phyloP scores from a whole-genome alignment of 2,797 vertebrate species.

The Dromococcyx pavoninus region DNA sequence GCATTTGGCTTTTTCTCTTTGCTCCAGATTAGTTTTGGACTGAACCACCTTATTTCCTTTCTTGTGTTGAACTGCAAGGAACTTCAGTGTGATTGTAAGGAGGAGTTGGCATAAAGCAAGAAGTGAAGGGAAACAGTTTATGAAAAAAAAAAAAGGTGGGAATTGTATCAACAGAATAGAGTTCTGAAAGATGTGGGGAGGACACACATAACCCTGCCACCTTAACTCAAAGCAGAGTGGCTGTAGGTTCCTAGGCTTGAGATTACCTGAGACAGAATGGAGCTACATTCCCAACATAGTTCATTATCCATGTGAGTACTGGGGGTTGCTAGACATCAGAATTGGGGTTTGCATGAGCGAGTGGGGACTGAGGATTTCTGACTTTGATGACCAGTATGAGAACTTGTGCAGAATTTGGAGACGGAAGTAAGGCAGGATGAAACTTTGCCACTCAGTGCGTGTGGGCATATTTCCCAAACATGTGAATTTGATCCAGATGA shows the following conservation, averaged over 20 bases:
- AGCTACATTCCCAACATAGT: fast-evolving
- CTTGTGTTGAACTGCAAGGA: slow-evolving; percentile 36
- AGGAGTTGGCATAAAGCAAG: background rate
- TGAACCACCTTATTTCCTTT: slow-evolving; percentile 9
- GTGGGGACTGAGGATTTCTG: background rate
- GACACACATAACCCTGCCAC: background rate
- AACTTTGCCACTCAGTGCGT: fast-evolving
- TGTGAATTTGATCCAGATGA: background rate
- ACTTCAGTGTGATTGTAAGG: background rate
- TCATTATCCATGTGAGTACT: fast-evolving
- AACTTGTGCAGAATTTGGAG: background rate
- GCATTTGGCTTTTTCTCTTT: slow-evolving; percentile 32
- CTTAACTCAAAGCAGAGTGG: background rate
- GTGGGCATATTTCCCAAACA: background rate
- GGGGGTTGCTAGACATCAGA: background rate
- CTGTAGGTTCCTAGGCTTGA: background rate
- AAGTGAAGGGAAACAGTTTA: background rate
- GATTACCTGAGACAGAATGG: background rate
- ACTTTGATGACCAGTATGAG: background rate
- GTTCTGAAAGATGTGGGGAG: background rate
- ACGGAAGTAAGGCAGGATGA: too few relatives aligned
- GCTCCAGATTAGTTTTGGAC: slow-evolving; percentile 15
- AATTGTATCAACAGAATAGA: background rate
- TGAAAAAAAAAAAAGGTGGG: background rate
- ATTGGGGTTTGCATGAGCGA: too few relatives aligned